A percentile compares a stretch with the other conserved stretches of the same genome.
Conservation (phyloP, 1,140 invertebrate genomes). For the Melitaea cinxia region DNA sequence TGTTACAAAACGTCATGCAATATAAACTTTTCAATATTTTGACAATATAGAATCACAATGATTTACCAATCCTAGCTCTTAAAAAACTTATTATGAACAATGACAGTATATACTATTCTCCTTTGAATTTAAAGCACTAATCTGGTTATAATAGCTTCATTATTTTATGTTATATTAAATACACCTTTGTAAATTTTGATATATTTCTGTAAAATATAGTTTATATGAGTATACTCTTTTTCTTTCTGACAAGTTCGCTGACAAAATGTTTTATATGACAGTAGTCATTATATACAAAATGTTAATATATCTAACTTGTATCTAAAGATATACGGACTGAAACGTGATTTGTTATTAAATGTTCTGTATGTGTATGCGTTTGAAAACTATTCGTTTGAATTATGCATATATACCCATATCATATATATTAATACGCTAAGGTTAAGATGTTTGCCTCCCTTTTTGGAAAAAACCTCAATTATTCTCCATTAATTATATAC, state of each 20-base stretch:
- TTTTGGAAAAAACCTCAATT: too few species aligned
- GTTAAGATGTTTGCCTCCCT: too few species aligned
- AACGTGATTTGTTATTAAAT: background rate
- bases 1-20: constrained; percentile 11
- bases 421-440: too few species aligned
- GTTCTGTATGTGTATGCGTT: background rate
- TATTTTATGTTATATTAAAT: background rate
- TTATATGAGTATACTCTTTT: background rate
- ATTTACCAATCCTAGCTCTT: background rate
- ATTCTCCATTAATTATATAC: too few species aligned
- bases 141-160: background rate
- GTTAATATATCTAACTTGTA: constrained; percentile 1
- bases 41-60: constrained; percentile 1
- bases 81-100: background rate
- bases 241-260: background rate
- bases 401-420: background rate
- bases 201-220: constrained; percentile 8
- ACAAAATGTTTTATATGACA: background rate
- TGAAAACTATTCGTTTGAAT: background rate
- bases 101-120: constrained; percentile 1
- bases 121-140: constrained; percentile 9
- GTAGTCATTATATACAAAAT: background rate
- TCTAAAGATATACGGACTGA: background rate
- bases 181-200: background rate
- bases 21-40: background rate